Base-by-base conservation (phyloP, 1,140 invertebrate species). In the Lasaia peninsularis region DNA sequence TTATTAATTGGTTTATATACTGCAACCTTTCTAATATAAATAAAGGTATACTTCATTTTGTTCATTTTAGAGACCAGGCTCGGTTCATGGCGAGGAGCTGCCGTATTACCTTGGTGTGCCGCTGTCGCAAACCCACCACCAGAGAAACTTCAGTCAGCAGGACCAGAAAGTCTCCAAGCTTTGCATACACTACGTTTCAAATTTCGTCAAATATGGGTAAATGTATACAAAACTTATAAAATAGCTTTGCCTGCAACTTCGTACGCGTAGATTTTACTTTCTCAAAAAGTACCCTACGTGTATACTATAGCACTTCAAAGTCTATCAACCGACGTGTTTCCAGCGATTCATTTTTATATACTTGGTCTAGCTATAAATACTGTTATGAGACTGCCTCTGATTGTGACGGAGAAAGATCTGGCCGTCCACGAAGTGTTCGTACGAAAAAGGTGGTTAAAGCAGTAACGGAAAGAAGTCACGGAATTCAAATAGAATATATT, bases 101-200 rank as follows among this genome's bases (percentile, higher is more conserved):
- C 95, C 97, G 20, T 99, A 97, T 79, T 93, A 98, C 67, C 92
- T 99, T 68, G 98, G 98, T 10, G 92, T 97, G 64, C 98, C 98
- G 16, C 83, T 99, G 35, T 92, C 95, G 4, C 88, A 90, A 51
- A 56, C 70, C 0, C 81, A 88, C 62, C 78, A 83, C 52, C 91
- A 92, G 52, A 91, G 93, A 80, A 96, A 96, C 86, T 96, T 94
- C 86, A 93, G 92, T 0, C 84, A 88, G 51, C 91, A 91, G 73
- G 95, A 96, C 69, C 93, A 93, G 57, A 91, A 91, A 69, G 91
- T 96, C 20, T 94, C 95, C 8, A 92, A 92, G 65, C 90, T 94
- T 16, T 92, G 96, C 71, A 92, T 96, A 50, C 94, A 94, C 71
- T 96, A 96, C 85, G 90, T 97, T 55, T 92, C 95, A 52, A 97